Evolutionary conservation across 2,113 vertebrate genomes (phyloP), one percentile per base, ranked within the genome.

Genomic region (Todiramphus saurophagus): DNA sequence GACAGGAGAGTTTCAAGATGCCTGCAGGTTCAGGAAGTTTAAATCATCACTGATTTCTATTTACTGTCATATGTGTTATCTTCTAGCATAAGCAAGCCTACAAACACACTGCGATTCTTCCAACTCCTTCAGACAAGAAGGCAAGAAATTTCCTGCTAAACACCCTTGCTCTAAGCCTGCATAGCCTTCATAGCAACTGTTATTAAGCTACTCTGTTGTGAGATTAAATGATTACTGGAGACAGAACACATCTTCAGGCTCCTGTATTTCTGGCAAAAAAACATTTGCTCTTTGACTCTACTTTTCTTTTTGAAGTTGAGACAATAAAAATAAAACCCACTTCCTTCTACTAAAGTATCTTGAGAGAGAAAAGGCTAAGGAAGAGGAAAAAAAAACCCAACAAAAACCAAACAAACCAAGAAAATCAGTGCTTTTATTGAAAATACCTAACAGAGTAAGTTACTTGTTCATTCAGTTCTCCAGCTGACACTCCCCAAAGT

Each of bases 261-360:
- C 60, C 43, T 85, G 46, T 74, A 55, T 80, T 95, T 80, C 89
- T 90, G 81, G 86, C 78, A 95, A 79, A 46, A 73, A 25, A 76
- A 21, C 23, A 37, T 55, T 83, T 75, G 67, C 77, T 90, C 31
- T 83, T 94, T 91, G n/a, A 89, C 19, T 94, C 41, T 37, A 46
- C 46, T 82, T 50, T 92, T 17, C 72, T 93, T 91, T 96, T 89
- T 95, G 55, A 94, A 86, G 77, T 75, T 46, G 35, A 90, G 68
- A 78, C 59, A 89, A 76, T 96, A 94, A 97, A 95, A 96, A 95
- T 83, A 94, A 97, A 94, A 76, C 2, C 28, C 39, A 56, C 25
- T 94, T 93, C 73, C 77, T 94, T 86, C 87, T 74, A 56, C 83
- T 94, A 90, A 28, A 82, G n/a, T 85, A 75, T 83, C 74, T 74